Percentiles rank a stretch among this genome's conserved stretches.
These are phyloP conservation scores for Gulo gulo DNA, from an alignment of 2,113 vertebrate species.

Conservation along the genomic window DNA sequence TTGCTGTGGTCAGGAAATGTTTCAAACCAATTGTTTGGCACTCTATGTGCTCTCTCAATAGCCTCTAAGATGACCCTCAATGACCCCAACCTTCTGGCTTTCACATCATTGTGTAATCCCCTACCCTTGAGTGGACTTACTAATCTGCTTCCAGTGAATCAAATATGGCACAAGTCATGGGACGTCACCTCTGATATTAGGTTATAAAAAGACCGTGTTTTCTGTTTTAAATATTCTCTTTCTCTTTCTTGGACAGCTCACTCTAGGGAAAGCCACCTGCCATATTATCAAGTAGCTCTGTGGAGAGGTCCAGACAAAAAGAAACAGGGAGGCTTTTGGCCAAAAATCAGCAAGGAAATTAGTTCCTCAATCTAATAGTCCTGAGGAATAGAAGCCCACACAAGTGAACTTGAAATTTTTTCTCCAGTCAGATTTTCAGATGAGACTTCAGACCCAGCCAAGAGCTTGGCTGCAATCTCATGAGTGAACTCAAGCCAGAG, in stretches of 20 bases:
- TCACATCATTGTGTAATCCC: background rate
- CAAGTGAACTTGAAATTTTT: background rate
- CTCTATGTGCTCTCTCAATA: background rate
- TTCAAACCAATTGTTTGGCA: background rate
- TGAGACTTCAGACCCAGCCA: background rate
- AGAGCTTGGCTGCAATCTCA: background rate
- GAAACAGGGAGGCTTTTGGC: background rate
- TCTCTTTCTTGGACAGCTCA: background rate
- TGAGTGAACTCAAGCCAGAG: background rate
- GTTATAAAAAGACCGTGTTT: background rate
- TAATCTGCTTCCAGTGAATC: background rate
- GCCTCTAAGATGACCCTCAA: background rate
- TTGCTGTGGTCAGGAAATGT: background rate
- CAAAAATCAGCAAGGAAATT: background rate
- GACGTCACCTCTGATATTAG: background rate
- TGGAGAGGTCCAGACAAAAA: background rate
- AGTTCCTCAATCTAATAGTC: background rate
- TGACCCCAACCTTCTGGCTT: background rate
- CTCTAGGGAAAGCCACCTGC: background rate
- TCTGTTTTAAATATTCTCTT: background rate
- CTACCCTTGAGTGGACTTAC: background rate
- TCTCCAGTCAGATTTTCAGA: background rate
- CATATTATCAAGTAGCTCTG: background rate
- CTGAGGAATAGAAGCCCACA: background rate
- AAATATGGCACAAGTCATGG: background rate